Evolutionary conservation across 1,140 invertebrate genomes (phyloP).

Genomic region (Dysdera silvatica): DNA sequence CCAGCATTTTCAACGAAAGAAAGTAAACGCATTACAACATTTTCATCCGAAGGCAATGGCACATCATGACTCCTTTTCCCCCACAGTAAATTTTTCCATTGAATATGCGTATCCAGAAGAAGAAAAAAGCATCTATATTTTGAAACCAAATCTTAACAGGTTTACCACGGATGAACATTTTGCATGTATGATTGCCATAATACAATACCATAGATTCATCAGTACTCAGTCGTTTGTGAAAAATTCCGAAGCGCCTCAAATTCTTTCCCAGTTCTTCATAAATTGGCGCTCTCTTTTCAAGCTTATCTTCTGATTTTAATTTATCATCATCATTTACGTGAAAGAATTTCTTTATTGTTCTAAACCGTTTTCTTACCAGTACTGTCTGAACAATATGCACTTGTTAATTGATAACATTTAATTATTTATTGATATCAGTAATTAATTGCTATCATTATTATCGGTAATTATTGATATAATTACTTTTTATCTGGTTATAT

Average conservation of each 20-base stretch:
- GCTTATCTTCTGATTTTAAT: constrained; percentile 2
- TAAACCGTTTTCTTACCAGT: no score
- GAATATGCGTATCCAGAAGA: constrained; percentile 17
- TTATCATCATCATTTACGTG: background rate
- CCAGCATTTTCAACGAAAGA: background rate
- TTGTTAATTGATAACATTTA: no score
- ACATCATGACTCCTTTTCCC: background rate
- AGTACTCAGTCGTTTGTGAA: constrained; percentile 37
- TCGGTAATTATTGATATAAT: no score
- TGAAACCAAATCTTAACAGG: constrained; percentile 45
- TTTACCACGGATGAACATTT: constrained; percentile 47
- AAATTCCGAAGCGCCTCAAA: constrained; percentile 5
- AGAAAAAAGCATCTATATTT: constrained; percentile 1
- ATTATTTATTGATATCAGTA: no score
- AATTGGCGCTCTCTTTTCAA: constrained; percentile 3
- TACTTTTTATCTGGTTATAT: no score
- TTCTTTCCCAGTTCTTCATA: constrained; percentile 6
- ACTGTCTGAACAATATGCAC: no score
- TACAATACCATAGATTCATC: constrained; percentile 50
- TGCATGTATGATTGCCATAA: constrained; percentile 46
- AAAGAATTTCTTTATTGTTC: constrained; percentile 8
- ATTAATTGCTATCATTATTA: no score
- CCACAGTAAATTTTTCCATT: constrained; percentile 9
- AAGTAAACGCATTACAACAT: background rate
- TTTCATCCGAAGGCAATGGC: background rate